Evolutionary conservation across 2,888 invertebrate species (phyloP), one percentile per base, ranked within the genome.

Genomic region (Nasonia oneida): DNA sequence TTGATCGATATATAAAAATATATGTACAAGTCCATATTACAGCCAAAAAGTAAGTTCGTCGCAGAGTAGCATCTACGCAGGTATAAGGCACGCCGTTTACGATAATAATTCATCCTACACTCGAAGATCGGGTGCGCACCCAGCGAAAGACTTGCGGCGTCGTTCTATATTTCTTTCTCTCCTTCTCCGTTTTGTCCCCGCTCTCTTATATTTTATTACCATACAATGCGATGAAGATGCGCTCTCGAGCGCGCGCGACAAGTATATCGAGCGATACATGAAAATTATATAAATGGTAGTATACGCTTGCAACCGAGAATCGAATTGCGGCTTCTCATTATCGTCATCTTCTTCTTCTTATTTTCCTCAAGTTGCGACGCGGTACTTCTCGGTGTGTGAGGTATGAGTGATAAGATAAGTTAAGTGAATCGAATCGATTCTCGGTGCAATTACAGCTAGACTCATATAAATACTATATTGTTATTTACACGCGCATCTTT

Each of bases 1-100:
- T 23, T 70, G 87, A 87, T 87, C 87, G 53, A 84, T 87, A 86
- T 87, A 86, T 71, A 81, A 84, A 42, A 74, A 80, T 84, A 79
- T 83, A 80, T 85, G 75, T 80, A 85, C 75, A 83, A 37, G 4
- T 85, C 76, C 73, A 83, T 57, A 77, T 84, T 86, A 86, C 80
- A 83, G 86, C 86, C 86, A 83, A 76, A 83, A 39, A 86, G 76
- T 83, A 83, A 73, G 57, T 83, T 79, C 70, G 67, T 83, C 86
- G 86, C 53, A 57, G 75, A 74, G 37, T n/a, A 64, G 23, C 37
- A 64, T 71, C 70, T 61, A 18, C 67, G 70, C 47, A 29, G 14
- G 15, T 53, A 71, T 73, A 86, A 86, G 84, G 81, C 73, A 78
- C 74, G 80, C 75, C 23, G 77, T 67, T 67, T 79, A 74, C 23